These are phyloP conservation scores for Drosophila melanica DNA, from an alignment of 1,140 invertebrate species.

Conservation along the genomic window DNA sequence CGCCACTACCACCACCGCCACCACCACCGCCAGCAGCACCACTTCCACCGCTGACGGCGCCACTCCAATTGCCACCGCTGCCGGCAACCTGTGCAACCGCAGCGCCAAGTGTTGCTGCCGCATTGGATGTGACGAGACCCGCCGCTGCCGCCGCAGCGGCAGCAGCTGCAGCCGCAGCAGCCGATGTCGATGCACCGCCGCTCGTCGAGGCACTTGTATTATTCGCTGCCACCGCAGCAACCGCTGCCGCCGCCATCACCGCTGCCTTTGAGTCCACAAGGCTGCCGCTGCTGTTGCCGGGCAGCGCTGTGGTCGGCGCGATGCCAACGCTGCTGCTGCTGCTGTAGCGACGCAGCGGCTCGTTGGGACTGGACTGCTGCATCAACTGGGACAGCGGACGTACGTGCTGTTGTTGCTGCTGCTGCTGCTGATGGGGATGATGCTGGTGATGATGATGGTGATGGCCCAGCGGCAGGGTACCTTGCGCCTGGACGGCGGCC, in stretches of 20 bases:
- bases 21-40: constrained; percentile 6
- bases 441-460: constrained; percentile 40
- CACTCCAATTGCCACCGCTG: constrained; percentile 19
- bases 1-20: constrained; percentile 15
- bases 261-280: constrained; percentile 17
- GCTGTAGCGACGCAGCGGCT: constrained; percentile 68
- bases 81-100: constrained; percentile 13
- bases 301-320: background rate
- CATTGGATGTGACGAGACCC: constrained; percentile 18
- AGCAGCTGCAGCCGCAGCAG: constrained; percentile 54
- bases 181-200: constrained; percentile 66
- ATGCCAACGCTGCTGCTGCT: constrained; percentile 56
- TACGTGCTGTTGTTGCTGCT: constrained; percentile 40
- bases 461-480: constrained; percentile 42
- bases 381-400: constrained; percentile 35
- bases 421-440: constrained; percentile 40
- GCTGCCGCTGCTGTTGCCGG: constrained; percentile 41
- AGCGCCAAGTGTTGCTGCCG: background rate
- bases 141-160: constrained; percentile 28
- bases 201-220: constrained; percentile 51
- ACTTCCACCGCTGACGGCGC: constrained; percentile 3
- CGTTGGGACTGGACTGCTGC: constrained; percentile 44
- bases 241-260: constrained; percentile 37
- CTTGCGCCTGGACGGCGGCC: constrained; percentile 48
- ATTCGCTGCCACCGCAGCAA: constrained; percentile 43